Evolutionary conservation across 2,888 invertebrate genomes (phyloP).

Genomic region (Liodrosophila aerea): DNA sequence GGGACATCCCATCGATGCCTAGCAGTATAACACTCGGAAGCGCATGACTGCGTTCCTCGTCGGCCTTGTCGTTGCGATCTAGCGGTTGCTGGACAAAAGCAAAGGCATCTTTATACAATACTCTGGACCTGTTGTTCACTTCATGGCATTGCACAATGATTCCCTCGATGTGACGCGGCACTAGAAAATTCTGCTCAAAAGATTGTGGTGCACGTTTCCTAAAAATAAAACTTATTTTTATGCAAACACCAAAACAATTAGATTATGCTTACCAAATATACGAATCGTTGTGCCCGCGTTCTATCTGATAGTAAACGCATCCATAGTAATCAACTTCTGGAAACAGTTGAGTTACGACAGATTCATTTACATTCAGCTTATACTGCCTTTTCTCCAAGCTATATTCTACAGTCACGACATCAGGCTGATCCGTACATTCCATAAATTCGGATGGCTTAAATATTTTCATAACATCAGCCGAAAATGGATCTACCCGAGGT

Average conservation of each 20-base stretch:
- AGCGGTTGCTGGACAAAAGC: constrained; percentile 83
- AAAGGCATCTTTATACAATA: constrained; percentile 82
- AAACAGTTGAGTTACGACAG: constrained; percentile 4
- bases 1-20: constrained; percentile 89
- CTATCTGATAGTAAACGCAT: constrained; percentile 68
- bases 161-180: constrained; percentile 55
- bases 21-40: constrained; percentile 86
- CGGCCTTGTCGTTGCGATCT: constrained; percentile 39
- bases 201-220: neutral
- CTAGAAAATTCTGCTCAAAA: constrained; percentile 1
- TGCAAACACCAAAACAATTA: no score
- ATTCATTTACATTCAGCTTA: constrained; percentile 31
- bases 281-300: neutral
- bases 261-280: constrained; percentile 10
- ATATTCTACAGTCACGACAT: constrained; percentile 30
- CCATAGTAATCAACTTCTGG: constrained; percentile 29
- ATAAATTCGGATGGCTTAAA: constrained; percentile 5
- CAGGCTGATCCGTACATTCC: constrained; percentile 21
- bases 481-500: constrained; percentile 84
- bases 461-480: constrained; percentile 79
- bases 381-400: constrained; percentile 30
- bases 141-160: constrained; percentile 79
- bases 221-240: no score
- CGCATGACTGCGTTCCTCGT: constrained; percentile 16
- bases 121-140: constrained; percentile 18